Evolutionary conservation across 1,140 invertebrate genomes (phyloP).

Genomic region (Carcinoscorpius rotundicauda): DNA sequence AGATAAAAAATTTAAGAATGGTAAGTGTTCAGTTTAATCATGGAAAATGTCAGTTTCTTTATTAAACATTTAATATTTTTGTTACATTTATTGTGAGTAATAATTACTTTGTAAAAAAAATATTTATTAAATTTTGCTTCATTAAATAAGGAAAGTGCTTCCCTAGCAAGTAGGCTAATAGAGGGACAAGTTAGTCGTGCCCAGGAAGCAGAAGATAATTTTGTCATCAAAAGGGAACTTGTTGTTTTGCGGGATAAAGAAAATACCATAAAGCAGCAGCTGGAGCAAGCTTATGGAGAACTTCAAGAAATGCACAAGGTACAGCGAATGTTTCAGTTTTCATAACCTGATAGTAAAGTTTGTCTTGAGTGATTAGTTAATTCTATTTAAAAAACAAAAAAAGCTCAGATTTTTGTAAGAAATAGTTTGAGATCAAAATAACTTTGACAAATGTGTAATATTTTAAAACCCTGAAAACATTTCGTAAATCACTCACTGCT

Average conservation of each 20-base stretch:
- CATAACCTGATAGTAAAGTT: too few species aligned
- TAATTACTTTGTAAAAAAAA: too few species aligned
- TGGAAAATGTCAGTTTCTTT: neutral
- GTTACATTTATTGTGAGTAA: too few species aligned
- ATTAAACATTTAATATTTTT: neutral
- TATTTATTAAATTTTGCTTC: too few species aligned
- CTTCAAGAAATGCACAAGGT: constrained; percentile 39
- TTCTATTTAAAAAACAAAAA: too few species aligned
- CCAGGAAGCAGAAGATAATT: constrained; percentile 53
- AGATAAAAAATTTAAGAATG: too few species aligned
- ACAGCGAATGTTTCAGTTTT: neutral
- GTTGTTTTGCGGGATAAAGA: constrained; percentile 58
- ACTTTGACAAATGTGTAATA: too few species aligned
- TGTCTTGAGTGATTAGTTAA: too few species aligned
- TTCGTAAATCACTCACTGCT: too few species aligned
- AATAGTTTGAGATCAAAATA: too few species aligned
- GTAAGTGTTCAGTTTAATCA: neutral
- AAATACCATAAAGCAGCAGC: constrained; percentile 62
- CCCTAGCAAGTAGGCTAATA: constrained; percentile 77
- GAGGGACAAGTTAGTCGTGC: constrained; percentile 91
- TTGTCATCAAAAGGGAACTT: constrained; percentile 49
- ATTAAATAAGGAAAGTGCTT: constrained; percentile 36
- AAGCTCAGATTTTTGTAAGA: too few species aligned
- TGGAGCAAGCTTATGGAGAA: constrained; percentile 36
- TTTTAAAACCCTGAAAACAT: too few species aligned